Evolutionary conservation across 2,113 vertebrate genomes (phyloP), one percentile per base, ranked within the genome.

Genomic region (Centropus unirufus): DNA sequence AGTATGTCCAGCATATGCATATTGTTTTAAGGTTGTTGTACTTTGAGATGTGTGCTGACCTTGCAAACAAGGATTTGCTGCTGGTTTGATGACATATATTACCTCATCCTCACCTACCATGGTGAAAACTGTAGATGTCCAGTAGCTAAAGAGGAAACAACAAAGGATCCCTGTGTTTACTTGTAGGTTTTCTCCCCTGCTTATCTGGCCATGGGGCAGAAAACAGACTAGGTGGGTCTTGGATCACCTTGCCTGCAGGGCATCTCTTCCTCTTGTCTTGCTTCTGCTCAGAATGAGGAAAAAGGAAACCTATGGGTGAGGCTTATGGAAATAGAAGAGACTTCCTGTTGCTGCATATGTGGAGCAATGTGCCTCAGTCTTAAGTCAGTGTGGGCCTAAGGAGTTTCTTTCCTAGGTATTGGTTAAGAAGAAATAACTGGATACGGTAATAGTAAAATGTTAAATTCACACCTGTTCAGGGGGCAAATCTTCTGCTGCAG

Each of bases 1-100:
- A 36, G 40, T 30, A 49, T 12, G 0, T 34, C 4, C 15, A 24
- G 9, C 7, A 2, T 0, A 2, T 15, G 8, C 20, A 2, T 47
- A 9, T 29, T 27, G 20, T 5, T 64, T 61, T 44, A 34, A 67
- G 40, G 8, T 21, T 40, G 16, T 32, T 74, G 26, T 16, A 19
- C 61, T 67, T 5, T 0, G 16, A 3, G 16, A 3, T 40, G 42
- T 22, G 10, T 32, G 27, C 61, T 91, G 83, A 69, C 36, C 47
- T 87, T 69, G 47, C 52, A 80, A n/a, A 2, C 58, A 55, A 27
- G 66, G 18, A 24, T 40, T 61, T 55, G 3, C 27, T 52, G 40
- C 47, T 61, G 5, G 47, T 46, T 86, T 26, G 32, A 47, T 70
- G 34, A 16, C n/a, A 7, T 0, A 2, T 44, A 5, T 51, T 14